phyloP scores from a whole-genome alignment of 2,797 vertebrate species.

The Phrynocephalus forsythii region DNA sequence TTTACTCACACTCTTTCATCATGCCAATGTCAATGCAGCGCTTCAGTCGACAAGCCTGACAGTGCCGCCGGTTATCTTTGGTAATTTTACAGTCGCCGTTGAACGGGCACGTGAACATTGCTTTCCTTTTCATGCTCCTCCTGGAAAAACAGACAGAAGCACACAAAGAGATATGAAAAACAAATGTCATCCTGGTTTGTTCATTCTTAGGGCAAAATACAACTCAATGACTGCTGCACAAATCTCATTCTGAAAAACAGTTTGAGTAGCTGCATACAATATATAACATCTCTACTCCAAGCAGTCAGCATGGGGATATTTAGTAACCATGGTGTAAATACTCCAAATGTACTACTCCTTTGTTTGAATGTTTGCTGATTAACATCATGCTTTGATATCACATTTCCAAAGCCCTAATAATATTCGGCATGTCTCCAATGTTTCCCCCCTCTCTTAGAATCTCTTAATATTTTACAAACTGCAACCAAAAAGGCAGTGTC shows the following conservation, averaged over 20 bases:
- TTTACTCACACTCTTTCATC: slow-evolving; percentile 94
- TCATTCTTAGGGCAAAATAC: not conserved
- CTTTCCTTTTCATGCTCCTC: slow-evolving; percentile 97
- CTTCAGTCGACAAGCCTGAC: slow-evolving; percentile 96
- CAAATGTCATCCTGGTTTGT: not conserved
- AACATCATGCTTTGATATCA: not conserved
- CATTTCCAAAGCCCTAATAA: no score
- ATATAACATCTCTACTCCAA: not conserved
- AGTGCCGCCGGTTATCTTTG: slow-evolving; percentile 97
- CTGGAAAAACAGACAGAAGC: slow-evolving; percentile 71
- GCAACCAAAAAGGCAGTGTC: accelerated
- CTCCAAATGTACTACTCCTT: accelerated
- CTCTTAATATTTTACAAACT: accelerated
- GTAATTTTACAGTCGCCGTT: slow-evolving; percentile 92
- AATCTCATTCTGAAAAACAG: accelerated
- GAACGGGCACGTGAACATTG: slow-evolving; percentile 94
- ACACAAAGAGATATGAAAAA: not conserved
- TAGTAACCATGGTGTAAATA: not conserved
- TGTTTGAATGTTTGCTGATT: not conserved
- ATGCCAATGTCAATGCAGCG: slow-evolving; percentile 90
- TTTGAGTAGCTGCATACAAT: not conserved
- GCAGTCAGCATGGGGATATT: no score
- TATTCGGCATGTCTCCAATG: accelerated
- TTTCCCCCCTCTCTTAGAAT: not conserved
- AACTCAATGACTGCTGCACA: not conserved